Conservation (phyloP, 2,888 invertebrate species). For the Tricholauxania praeusta region DNA sequence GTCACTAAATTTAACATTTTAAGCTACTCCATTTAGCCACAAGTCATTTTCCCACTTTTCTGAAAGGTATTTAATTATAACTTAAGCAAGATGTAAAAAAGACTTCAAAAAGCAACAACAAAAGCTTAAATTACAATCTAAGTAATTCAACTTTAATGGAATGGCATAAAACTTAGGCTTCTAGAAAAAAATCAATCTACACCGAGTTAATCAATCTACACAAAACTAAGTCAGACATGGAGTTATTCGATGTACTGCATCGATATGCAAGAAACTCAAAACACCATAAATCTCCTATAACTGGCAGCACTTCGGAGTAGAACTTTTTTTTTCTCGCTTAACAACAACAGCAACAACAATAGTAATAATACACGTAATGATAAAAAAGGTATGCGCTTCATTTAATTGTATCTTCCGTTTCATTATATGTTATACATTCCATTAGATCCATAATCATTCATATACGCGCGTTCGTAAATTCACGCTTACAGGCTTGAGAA, state of each 20-base stretch:
- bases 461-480: constrained; percentile 20
- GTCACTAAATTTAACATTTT: too few species aligned
- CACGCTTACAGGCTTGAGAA: neutral
- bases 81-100: too few species aligned
- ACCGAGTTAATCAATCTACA: constrained; percentile 17
- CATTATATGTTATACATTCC: constrained; percentile 56
- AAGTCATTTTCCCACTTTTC: neutral
- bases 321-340: neutral
- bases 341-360: constrained; percentile 23
- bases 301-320: constrained; percentile 6
- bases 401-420: constrained; percentile 61
- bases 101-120: too few species aligned
- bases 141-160: too few species aligned
- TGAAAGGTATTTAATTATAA: too few species aligned
- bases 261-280: neutral
- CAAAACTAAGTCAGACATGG: neutral
- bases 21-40: too few species aligned
- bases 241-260: neutral
- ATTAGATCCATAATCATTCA: constrained; percentile 49
- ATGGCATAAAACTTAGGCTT: too few species aligned
- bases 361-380: constrained; percentile 10
- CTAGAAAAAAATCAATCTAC: neutral
- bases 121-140: too few species aligned
- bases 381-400: constrained; percentile 19
- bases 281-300: constrained; percentile 24